These are phyloP conservation scores for Poicephalus meyeri DNA, from an alignment of 2,113 vertebrate species.

Conservation along the genomic window DNA sequence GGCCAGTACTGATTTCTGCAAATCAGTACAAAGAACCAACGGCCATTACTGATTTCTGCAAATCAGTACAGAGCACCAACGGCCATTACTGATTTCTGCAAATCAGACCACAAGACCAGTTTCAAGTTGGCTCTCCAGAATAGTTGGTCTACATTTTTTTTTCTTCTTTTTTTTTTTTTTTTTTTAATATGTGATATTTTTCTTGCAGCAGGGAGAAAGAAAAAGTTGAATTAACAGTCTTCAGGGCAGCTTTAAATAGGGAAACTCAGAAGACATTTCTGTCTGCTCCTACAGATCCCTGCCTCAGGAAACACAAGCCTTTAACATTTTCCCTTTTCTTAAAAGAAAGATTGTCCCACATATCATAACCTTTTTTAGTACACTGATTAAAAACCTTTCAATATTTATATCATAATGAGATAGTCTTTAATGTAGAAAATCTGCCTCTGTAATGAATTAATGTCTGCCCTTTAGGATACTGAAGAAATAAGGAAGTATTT, in stretches of 20 bases:
- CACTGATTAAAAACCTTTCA: background rate
- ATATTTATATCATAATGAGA: background rate
- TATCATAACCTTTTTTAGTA: background rate
- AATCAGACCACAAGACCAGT: background rate
- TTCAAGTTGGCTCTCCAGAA: background rate
- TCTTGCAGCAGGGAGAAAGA: background rate
- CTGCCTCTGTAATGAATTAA: background rate
- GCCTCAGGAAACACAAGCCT: conserved; percentile 1
- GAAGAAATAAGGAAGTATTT: background rate
- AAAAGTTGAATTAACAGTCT: background rate
- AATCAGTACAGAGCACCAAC: background rate
- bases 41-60: background rate
- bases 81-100: background rate
- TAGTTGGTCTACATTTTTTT: fast-evolving
- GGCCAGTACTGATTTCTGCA: background rate
- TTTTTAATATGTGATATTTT: background rate
- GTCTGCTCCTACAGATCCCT: background rate
- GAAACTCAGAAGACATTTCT: background rate
- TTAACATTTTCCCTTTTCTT: background rate
- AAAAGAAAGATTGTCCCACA: background rate
- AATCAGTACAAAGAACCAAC: background rate
- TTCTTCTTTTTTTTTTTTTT: background rate
- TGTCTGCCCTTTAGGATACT: background rate
- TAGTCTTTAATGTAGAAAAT: background rate
- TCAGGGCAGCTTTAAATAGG: background rate